phyloP scores from a whole-genome alignment of 2,888 invertebrate genomes.

The Dolomedes plantarius region DNA sequence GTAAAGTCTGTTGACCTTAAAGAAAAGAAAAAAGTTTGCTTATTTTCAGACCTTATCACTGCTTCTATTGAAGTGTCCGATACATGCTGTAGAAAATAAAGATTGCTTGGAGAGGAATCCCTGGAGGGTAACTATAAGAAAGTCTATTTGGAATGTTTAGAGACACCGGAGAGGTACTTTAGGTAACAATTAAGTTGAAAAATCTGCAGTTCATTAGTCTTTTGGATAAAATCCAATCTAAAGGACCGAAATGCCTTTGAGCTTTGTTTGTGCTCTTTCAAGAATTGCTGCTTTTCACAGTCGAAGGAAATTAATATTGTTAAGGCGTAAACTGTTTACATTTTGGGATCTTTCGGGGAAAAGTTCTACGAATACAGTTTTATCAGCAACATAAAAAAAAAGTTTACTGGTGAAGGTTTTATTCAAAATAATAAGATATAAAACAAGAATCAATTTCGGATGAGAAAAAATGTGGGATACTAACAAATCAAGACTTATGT shows the following conservation, averaged over 20 bases:
- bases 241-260: not conserved
- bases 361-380: too few species aligned
- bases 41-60: not conserved
- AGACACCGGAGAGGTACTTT: not conserved
- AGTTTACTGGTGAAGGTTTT: too few species aligned
- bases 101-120: not conserved
- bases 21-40: too few species aligned
- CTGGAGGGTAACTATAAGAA: not conserved
- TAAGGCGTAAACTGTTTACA: too few species aligned
- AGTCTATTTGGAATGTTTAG: not conserved
- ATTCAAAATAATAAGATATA: too few species aligned
- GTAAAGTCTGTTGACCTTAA: not conserved
- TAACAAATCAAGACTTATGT: too few species aligned
- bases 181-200: not conserved
- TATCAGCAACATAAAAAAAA: too few species aligned
- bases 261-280: not conserved
- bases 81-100: not conserved
- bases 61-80: not conserved
- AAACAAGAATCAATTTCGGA: too few species aligned
- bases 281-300: too few species aligned
- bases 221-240: not conserved
- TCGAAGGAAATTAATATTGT: too few species aligned
- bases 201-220: not conserved
- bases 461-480: too few species aligned
- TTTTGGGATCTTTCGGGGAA: too few species aligned